Percentiles rank a stretch among this genome's conserved stretches.
These are phyloP conservation scores for Strongylocentrotus purpuratus DNA, from an alignment of 35 echinoderm and acorn worm species.

Conservation along the genomic window DNA sequence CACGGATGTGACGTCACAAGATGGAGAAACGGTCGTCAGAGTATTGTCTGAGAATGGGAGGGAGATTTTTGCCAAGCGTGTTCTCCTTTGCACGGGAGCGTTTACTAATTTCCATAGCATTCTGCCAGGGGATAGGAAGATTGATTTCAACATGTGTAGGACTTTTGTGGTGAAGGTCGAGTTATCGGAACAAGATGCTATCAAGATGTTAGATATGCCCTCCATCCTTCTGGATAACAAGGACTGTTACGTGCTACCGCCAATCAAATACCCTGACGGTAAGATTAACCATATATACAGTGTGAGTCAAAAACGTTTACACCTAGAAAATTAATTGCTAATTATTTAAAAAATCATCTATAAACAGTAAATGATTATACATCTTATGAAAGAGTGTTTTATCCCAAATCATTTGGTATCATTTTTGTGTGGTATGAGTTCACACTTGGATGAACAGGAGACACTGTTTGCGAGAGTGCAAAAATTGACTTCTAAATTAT, in stretches of 20 bases:
- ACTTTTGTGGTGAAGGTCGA: not conserved
- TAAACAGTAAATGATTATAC: too few species aligned
- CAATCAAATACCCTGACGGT: slow-evolving; percentile 36
- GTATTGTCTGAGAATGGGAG: not conserved
- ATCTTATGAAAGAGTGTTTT: too few species aligned
- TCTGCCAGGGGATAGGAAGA: slow-evolving; percentile 18
- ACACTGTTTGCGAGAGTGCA: too few species aligned
- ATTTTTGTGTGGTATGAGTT: too few species aligned
- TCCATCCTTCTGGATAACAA: not conserved
- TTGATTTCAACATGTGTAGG: not conserved
- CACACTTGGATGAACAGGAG: too few species aligned
- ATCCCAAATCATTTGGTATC: too few species aligned
- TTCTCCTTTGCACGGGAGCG: slow-evolving; percentile 23
- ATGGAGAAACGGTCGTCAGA: not conserved
- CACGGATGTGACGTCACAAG: not conserved
- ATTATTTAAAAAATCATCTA: too few species aligned
- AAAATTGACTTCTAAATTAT: too few species aligned
- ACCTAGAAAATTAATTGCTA: too few species aligned
- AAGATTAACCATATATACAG: not conserved
- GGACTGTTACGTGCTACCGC: slow-evolving; percentile 29
- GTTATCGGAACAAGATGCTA: not conserved
- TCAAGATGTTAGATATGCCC: not conserved
- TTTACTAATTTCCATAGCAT: slow-evolving; percentile 31
- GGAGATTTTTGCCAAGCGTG: not conserved
- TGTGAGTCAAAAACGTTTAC: too few species aligned